Evolutionary conservation across 2,888 invertebrate species (phyloP), one percentile per base, ranked within the genome.

Genomic region (Molorchus minor): DNA sequence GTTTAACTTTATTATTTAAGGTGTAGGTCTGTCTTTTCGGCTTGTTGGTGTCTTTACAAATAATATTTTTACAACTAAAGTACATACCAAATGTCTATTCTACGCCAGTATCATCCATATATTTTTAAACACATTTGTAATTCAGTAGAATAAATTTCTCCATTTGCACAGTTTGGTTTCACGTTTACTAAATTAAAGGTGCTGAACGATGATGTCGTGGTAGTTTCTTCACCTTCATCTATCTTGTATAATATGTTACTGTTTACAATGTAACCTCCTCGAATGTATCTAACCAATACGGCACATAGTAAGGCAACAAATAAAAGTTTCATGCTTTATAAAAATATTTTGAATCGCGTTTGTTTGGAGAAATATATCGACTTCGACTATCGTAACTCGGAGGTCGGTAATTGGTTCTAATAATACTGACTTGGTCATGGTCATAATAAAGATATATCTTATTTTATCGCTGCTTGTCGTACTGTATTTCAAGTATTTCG

Each of bases 141-240:
- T 17, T 54, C 54, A 1, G 35, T 2, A 4, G 44, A 44, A 54
- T 35, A 54, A n/a, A 54, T 15, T 12, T 44, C n/a, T 7, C 44
- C 44, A n/a, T 20, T 4, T 8, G 10, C 44, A 8, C 54, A 54
- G 19, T 54, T 54, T 16, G 33, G 33, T 13, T 33, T 54, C 1
- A 54, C 35, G 1, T 15, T 16, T 8, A 49, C 12, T 10, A 49
- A 5, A n/a, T 49, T 49, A n/a, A n/a, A n/a, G n/a, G n/a, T n/a
- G n/a, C n/a, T n/a, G n/a, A n/a, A n/a, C n/a, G n/a, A n/a, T n/a
- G 38, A 5, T 17, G 17, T 8, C 4, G 49, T 49, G 13, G 36
- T 38, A 13, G 15, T 49, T 38, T 38, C 49, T 19, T 13, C 38
- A 10, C 38, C 49, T 2, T 38, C 49, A 17, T 49, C 33, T 5